These are phyloP conservation scores for Chamaetylas fuelleborni DNA, from an alignment of 2,113 vertebrate species.

Conservation along the genomic window DNA sequence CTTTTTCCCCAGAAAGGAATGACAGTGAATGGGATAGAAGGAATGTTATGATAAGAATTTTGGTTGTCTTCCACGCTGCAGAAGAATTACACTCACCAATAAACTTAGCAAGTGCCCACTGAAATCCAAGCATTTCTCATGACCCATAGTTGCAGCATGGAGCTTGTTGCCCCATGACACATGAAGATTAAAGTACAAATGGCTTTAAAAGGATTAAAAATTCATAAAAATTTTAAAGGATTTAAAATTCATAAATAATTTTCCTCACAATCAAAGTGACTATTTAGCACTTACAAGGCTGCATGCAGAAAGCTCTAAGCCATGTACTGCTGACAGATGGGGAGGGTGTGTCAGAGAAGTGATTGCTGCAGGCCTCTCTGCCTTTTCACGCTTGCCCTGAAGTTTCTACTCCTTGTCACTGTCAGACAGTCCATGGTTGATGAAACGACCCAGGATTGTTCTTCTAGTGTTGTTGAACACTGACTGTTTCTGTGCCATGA, in stretches of 20 bases:
- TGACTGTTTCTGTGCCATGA: neutral
- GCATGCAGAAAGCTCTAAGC: neutral
- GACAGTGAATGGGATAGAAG: neutral
- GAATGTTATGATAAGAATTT: no score
- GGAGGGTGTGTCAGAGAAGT: neutral
- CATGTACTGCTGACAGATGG: fast-evolving
- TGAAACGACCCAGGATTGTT: neutral
- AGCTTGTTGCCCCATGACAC: neutral
- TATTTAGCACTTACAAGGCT: neutral
- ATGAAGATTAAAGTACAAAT: neutral
- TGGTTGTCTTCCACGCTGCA: neutral
- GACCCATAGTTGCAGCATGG: neutral
- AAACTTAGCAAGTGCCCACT: neutral
- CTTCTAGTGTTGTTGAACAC: neutral
- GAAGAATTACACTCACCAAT: neutral
- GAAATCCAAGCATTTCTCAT: neutral
- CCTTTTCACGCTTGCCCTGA: neutral
- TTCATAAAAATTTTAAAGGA: neutral
- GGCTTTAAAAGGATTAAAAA: neutral
- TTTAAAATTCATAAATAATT: neutral
- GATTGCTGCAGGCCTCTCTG: neutral
- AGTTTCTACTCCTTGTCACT: neutral
- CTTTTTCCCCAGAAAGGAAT: neutral
- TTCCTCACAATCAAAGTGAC: neutral
- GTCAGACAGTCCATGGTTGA: neutral